Evolutionary conservation across 1,140 invertebrate genomes (phyloP).

Genomic region (Drosophila mauritiana): DNA sequence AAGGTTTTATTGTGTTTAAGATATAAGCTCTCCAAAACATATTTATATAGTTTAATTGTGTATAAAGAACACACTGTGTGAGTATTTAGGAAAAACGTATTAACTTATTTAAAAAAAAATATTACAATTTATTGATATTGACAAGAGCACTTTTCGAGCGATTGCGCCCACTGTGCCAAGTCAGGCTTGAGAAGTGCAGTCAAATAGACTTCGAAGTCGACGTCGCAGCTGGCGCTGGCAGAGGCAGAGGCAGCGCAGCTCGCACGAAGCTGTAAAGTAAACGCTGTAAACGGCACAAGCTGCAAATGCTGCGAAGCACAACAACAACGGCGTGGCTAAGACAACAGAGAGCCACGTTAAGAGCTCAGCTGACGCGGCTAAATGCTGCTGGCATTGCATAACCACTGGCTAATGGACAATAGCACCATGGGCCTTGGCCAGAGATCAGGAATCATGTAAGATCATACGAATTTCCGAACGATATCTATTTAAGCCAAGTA

Average conservation of each 20-base stretch:
- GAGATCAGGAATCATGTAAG: constrained; percentile 1
- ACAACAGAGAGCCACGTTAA: constrained; percentile 20
- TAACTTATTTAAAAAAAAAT: no score
- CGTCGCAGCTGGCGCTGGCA: constrained; percentile 1
- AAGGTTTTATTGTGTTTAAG: no score
- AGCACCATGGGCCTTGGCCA: constrained; percentile 22
- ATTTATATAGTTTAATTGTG: no score
- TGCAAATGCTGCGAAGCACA: constrained; percentile 59
- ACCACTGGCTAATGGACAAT: constrained; percentile 34
- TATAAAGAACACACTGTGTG: no score
- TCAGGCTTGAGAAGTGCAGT: constrained; percentile 32
- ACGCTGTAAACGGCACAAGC: constrained; percentile 64
- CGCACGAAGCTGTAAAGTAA: constrained; percentile 40
- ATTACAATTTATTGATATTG: background rate
- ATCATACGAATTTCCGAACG: no score
- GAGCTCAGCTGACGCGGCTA: constrained; percentile 29
- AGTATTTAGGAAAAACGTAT: no score
- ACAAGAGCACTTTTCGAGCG: background rate
- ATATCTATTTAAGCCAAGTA: background rate
- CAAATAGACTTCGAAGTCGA: constrained; percentile 12
- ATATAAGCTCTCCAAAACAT: no score
- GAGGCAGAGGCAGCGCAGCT: constrained; percentile 3
- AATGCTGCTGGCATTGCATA: constrained; percentile 39
- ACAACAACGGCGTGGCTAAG: background rate
- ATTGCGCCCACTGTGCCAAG: constrained; percentile 23